Evolutionary conservation across 2,797 vertebrate species (phyloP).

Genomic region (Cephalopachus bancanus): DNA sequence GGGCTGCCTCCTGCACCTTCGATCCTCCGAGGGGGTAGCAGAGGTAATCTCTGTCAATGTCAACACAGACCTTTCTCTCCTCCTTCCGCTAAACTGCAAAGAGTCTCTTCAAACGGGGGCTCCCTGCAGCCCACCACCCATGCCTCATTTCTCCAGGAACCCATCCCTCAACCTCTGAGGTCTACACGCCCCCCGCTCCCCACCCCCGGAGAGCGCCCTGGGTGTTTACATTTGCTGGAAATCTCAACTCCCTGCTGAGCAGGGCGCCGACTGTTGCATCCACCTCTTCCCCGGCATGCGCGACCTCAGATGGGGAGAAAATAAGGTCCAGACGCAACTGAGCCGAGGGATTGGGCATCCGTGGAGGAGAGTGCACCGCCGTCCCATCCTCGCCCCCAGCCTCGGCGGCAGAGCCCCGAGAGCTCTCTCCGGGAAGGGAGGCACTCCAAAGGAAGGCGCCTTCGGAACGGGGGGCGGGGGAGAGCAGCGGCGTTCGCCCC

Average conservation of each 20-base stretch:
- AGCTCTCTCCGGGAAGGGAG: background rate
- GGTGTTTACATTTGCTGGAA: constrained; percentile 20
- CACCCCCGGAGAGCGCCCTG: constrained; percentile 27
- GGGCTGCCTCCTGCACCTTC: background rate
- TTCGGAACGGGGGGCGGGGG: background rate
- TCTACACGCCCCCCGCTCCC: background rate
- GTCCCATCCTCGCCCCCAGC: background rate
- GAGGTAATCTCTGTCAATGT: constrained; percentile 6
- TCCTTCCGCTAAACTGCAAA: constrained; percentile 11
- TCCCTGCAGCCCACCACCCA: background rate
- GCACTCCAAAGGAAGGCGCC: background rate
- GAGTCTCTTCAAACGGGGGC: background rate
- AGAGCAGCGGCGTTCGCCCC: background rate
- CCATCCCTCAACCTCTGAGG: constrained; percentile 44
- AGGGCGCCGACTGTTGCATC: constrained; percentile 16
- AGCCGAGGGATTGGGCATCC: constrained; percentile 48
- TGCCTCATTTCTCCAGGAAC: background rate
- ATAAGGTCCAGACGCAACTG: constrained; percentile 73
- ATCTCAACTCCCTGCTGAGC: constrained; percentile 70
- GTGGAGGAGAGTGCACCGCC: constrained; percentile 41
- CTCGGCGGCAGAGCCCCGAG: background rate
- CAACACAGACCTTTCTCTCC: background rate
- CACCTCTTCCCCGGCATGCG: background rate
- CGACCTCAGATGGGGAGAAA: constrained; percentile 49
- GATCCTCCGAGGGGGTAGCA: background rate